phyloP scores from a whole-genome alignment of 2,888 invertebrate species.

The Syrphus vitripennis region DNA sequence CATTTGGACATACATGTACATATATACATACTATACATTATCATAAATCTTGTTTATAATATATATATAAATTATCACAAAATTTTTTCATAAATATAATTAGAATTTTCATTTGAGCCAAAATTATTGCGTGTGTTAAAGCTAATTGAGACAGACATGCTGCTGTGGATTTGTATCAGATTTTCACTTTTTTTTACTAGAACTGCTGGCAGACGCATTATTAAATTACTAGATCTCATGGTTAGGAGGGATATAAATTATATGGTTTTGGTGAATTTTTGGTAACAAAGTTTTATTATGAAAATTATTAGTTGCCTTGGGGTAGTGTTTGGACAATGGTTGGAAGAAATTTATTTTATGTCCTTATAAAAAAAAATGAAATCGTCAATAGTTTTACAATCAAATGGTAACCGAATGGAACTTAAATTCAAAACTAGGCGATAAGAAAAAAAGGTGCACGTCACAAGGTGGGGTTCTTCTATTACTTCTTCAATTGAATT shows the following conservation, averaged over 20 bases:
- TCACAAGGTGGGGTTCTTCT: no score
- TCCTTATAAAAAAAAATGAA: no score
- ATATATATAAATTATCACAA: conserved; percentile 1
- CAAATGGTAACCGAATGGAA: no score
- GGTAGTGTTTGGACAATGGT: neutral
- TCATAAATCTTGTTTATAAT: no score
- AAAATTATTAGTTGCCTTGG: neutral
- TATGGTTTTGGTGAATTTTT: neutral
- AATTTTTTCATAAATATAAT: conserved; percentile 14
- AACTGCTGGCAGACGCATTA: neutral
- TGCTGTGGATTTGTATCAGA: conserved; percentile 7
- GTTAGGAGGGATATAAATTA: neutral
- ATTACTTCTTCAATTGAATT: no score
- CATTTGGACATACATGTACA: neutral
- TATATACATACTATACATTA: no score
- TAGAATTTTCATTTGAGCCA: neutral
- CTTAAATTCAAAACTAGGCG: no score
- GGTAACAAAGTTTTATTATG: neutral
- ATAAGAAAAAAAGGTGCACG: no score
- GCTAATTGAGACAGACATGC: conserved; percentile 34
- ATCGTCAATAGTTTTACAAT: no score
- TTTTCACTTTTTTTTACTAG: neutral
- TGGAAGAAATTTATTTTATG: no score
- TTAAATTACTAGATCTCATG: neutral
- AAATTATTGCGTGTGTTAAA: conserved; percentile 31